Conservation (phyloP, 2,888 invertebrate genomes). For the Eledona agricola region DNA sequence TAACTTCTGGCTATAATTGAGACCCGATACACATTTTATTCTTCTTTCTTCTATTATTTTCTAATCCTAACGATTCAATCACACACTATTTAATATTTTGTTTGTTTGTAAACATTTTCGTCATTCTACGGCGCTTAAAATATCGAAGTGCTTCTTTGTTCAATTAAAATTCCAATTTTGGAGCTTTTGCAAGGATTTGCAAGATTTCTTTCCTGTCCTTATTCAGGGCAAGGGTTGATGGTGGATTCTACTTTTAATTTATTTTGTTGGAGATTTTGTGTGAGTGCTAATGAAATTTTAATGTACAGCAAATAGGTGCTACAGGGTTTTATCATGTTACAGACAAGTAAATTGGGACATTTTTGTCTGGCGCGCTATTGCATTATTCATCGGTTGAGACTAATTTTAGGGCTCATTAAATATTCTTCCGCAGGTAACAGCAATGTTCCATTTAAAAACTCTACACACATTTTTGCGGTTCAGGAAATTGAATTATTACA, state of each 20-base stretch:
- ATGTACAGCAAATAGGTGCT: slow-evolving; percentile 9
- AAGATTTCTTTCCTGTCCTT: neutral
- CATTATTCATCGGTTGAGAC: slow-evolving; percentile 19
- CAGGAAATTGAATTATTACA: no score
- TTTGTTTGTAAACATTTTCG: no score
- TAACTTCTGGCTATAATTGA: no score
- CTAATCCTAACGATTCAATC: no score
- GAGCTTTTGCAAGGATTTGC: no score
- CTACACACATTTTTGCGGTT: no score
- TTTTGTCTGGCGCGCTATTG: slow-evolving; percentile 1
- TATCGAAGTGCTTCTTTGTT: no score
- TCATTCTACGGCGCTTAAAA: no score
- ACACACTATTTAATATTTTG: no score
- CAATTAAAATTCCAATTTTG: no score
- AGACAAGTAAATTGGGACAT: slow-evolving; percentile 8
- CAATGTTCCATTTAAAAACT: slow-evolving; percentile 8
- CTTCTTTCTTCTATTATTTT: no score
- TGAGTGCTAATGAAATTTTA: slow-evolving; percentile 12
- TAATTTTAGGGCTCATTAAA: slow-evolving; percentile 9
- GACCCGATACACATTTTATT: no score
- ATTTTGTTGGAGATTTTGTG: slow-evolving; percentile 10
- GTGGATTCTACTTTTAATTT: slow-evolving; percentile 9
- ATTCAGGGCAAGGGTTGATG: neutral
- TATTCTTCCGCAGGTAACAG: slow-evolving; percentile 1
- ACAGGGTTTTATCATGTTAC: slow-evolving; percentile 10